phyloP scores from a whole-genome alignment of 2,797 vertebrate species.

The Falco naumanni region DNA sequence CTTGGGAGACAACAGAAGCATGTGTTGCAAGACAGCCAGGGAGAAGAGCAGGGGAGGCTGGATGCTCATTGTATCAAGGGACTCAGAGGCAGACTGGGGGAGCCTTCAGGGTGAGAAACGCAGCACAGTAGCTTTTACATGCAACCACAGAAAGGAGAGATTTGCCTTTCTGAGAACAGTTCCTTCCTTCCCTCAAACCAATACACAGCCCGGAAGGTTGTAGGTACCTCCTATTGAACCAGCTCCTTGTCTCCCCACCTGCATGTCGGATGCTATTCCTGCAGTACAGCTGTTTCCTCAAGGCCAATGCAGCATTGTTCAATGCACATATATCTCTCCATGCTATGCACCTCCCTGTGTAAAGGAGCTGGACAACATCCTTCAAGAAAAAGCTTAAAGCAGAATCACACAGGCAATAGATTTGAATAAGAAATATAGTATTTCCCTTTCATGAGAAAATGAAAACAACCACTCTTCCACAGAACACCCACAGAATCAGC shows the following conservation, averaged over 20 bases:
- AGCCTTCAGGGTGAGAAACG: neutral
- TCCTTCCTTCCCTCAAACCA: neutral
- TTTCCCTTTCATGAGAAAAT: constrained; percentile 61
- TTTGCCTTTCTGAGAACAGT: neutral
- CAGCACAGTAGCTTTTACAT: rapidly evolving
- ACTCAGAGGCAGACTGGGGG: neutral
- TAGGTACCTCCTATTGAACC: neutral
- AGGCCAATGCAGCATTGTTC: neutral
- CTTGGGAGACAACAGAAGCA: neutral
- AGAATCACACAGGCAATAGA: constrained; percentile 38
- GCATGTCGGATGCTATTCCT: neutral
- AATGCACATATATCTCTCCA: neutral
- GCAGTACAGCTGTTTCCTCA: neutral
- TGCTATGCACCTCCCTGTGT: neutral
- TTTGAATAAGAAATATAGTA: constrained; percentile 55
- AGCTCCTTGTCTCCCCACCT: neutral
- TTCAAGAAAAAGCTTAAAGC: constrained; percentile 54
- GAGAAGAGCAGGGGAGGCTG: neutral
- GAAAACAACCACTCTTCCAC: constrained; percentile 62
- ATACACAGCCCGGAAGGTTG: neutral
- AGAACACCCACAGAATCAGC: constrained; percentile 54
- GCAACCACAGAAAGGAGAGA: neutral
- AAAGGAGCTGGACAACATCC: constrained; percentile 51
- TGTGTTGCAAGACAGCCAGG: neutral
- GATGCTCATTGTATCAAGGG: neutral